A percentile compares a stretch with the other conserved stretches of the same genome.
phyloP scores from a whole-genome alignment of 2,888 invertebrate genomes.

The Hypselothyrea guttata region DNA sequence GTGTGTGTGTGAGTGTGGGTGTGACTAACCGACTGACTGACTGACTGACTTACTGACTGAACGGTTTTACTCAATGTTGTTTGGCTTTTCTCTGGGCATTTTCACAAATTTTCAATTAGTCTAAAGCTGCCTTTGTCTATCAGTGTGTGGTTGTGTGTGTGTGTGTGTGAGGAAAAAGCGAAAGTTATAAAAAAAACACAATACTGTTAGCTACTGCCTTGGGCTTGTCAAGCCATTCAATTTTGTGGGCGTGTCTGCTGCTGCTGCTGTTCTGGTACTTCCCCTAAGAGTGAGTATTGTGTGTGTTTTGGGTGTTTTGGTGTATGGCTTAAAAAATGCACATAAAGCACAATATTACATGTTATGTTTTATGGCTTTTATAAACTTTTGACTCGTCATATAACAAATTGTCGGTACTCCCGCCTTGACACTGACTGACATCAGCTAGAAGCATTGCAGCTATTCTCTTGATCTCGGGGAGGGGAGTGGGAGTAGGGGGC shows the following conservation, averaged over 20 bases:
- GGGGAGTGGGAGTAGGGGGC: no score
- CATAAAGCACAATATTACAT: constrained; percentile 69
- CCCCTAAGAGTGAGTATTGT: constrained; percentile 9
- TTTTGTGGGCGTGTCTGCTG: constrained; percentile 52
- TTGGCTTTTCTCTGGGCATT: constrained; percentile 3
- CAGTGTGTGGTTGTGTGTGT: constrained; percentile 21
- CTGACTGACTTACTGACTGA: constrained; percentile 14
- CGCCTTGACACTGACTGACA: background rate
- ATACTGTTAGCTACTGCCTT: constrained; percentile 70
- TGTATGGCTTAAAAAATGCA: constrained; percentile 62
- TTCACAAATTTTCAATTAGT: constrained; percentile 30
- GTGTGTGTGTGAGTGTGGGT: constrained; percentile 30
- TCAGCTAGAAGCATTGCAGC: background rate
- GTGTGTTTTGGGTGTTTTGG: constrained; percentile 23
- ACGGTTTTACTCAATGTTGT: constrained; percentile 10
- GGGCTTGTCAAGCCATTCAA: constrained; percentile 43
- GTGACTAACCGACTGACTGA: constrained; percentile 21
- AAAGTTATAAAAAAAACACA: constrained; percentile 62
- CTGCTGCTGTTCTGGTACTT: no score
- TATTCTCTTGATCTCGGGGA: no score
- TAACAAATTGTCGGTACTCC: constrained; percentile 56
- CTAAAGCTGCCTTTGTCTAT: constrained; percentile 14
- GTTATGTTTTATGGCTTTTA: constrained; percentile 46
- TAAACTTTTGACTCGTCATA: constrained; percentile 63
- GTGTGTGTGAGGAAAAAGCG: constrained; percentile 48